Evolutionary conservation across 2,888 invertebrate species (phyloP).

Genomic region (Zonitis immaculata): DNA sequence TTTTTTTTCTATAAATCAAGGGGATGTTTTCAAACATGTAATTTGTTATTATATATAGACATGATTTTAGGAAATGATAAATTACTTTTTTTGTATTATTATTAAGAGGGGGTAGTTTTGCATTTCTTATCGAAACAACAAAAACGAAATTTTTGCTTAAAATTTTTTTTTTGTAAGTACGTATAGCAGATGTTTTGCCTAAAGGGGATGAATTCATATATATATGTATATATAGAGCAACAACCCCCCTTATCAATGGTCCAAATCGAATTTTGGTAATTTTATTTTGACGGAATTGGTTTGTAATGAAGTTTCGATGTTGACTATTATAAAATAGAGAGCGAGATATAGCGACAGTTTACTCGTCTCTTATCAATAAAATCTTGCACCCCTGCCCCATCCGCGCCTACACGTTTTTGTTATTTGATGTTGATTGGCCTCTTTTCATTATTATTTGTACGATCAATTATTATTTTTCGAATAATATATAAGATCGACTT

Average conservation of each 20-base stretch:
- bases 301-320: conserved; percentile 42
- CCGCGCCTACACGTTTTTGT: background rate
- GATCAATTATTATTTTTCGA: no score
- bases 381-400: no score
- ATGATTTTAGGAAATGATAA: background rate
- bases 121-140: no score
- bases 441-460: no score
- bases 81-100: background rate
- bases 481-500: background rate
- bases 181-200: background rate
- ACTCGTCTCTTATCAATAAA: no score
- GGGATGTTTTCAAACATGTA: background rate
- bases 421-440: background rate
- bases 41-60: background rate
- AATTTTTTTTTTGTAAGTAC: no score
- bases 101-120: background rate
- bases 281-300: conserved; percentile 40
- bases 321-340: no score
- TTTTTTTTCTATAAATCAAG: background rate
- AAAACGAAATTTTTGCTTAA: no score
- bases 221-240: no score
- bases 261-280: conserved; percentile 40
- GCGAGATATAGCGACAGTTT: no score
- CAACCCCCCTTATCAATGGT: no score
- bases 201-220: no score